phyloP scores from a whole-genome alignment of 2,888 invertebrate species.

The Diarsia rubi region DNA sequence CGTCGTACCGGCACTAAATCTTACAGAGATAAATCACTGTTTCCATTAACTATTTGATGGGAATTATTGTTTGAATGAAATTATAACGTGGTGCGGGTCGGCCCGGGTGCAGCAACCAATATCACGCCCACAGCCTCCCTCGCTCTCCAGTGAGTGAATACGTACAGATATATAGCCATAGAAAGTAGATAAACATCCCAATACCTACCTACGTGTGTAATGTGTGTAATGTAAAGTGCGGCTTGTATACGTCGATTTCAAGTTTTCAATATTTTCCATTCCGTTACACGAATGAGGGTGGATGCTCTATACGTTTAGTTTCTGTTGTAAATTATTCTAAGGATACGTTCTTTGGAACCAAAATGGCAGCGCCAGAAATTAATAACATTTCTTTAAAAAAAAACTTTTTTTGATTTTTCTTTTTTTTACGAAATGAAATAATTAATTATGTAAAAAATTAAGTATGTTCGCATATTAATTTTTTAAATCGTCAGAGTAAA shows the following conservation, averaged over 20 bases:
- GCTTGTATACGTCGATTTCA: slow-evolving; percentile 72
- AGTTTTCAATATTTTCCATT: slow-evolving; percentile 45
- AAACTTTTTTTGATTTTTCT: too few species aligned
- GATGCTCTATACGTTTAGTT: slow-evolving; percentile 34
- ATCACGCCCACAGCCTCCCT: slow-evolving; percentile 88
- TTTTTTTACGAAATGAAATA: not conserved
- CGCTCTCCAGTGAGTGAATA: slow-evolving; percentile 82
- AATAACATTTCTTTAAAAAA: not conserved
- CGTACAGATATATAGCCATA: slow-evolving; percentile 75
- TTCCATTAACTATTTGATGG: slow-evolving; percentile 79
- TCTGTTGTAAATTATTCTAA: not conserved
- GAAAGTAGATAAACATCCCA: slow-evolving; percentile 77
- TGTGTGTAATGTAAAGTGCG: slow-evolving; percentile 79
- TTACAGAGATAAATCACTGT: slow-evolving; percentile 82
- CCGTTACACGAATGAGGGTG: slow-evolving; percentile 41
- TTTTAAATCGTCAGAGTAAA: not conserved
- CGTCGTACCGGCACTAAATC: slow-evolving; percentile 78
- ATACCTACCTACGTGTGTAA: slow-evolving; percentile 68
- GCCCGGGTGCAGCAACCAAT: slow-evolving; percentile 83
- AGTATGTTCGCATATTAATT: too few species aligned
- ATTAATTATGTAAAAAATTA: not conserved
- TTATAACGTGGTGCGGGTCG: slow-evolving; percentile 81
- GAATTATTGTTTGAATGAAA: slow-evolving; percentile 79
- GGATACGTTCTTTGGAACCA: not conserved
- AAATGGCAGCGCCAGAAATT: not conserved